Evolutionary conservation across 2,797 vertebrate species (phyloP).

Genomic region (Microctenopoma steveboyesi): DNA sequence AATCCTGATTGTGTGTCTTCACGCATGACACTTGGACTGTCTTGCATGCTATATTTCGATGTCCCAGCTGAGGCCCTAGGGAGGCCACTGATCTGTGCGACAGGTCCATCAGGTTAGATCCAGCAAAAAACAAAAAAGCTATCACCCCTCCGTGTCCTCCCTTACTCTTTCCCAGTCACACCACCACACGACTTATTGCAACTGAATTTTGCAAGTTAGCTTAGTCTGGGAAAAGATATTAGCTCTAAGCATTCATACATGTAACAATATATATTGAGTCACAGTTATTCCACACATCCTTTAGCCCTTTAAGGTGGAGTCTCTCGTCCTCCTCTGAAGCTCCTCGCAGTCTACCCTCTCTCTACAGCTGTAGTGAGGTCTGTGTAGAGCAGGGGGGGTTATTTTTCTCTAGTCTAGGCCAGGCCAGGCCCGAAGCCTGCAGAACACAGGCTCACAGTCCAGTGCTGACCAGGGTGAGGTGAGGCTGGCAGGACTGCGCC

Average conservation of each 20-base stretch:
- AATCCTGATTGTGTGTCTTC: constrained; percentile 58
- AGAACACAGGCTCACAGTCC: constrained; percentile 86
- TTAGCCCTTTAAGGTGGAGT: constrained; percentile 84
- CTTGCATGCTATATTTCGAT: constrained; percentile 32
- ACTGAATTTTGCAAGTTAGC: constrained; percentile 77
- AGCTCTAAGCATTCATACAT: constrained; percentile 77
- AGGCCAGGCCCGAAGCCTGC: constrained; percentile 25
- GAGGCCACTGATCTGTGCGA: constrained; percentile 24
- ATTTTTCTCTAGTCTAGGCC: constrained; percentile 41
- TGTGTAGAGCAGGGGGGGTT: constrained; percentile 32
- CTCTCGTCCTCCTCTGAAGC: constrained; percentile 58
- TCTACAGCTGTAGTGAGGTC: constrained; percentile 57
- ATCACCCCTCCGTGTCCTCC: constrained; percentile 56
- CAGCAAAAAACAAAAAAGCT: constrained; percentile 77
- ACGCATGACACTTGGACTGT: constrained; percentile 42
- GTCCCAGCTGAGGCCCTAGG: constrained; percentile 34
- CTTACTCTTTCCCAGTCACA: constrained; percentile 71
- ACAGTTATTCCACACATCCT: constrained; percentile 82
- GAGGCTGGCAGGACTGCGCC: constrained; percentile 85
- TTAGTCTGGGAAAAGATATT: constrained; percentile 78
- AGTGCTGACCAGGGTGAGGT: constrained; percentile 83
- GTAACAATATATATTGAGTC: constrained; percentile 73
- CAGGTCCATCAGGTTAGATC: constrained; percentile 74
- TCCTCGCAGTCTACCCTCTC: constrained; percentile 45
- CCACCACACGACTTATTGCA: constrained; percentile 86